A percentile compares a stretch with the other conserved stretches of the same genome.
phyloP scores from a whole-genome alignment of 2,797 vertebrate genomes.

The Pempheris klunzingeri region DNA sequence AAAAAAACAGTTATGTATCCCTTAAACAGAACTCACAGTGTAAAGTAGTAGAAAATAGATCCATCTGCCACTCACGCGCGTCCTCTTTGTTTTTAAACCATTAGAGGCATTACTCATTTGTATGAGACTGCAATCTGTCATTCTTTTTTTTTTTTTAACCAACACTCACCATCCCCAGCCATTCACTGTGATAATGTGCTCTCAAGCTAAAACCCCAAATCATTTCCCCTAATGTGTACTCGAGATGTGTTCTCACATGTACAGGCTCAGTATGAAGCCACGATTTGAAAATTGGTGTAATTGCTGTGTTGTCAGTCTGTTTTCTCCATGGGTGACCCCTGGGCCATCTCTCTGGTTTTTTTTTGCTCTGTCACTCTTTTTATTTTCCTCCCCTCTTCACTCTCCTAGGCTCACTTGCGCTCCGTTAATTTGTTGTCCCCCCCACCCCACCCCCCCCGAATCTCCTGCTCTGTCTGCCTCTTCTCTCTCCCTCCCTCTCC shows the following conservation, averaged over 20 bases:
- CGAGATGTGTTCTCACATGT: slow-evolving; percentile 45
- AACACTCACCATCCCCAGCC: slow-evolving; percentile 56
- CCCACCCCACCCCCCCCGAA: neutral
- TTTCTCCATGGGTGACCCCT: slow-evolving; percentile 62
- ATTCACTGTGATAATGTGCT: slow-evolving; percentile 72
- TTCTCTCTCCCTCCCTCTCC: slow-evolving; percentile 2
- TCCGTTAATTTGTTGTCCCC: slow-evolving; percentile 37
- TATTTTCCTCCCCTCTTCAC: slow-evolving; percentile 17
- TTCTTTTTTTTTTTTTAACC: slow-evolving; percentile 27
- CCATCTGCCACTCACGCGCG: slow-evolving; percentile 51
- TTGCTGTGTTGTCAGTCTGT: slow-evolving; percentile 63
- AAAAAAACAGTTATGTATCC: slow-evolving; percentile 45
- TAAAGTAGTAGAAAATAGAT: slow-evolving; percentile 35
- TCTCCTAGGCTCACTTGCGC: slow-evolving; percentile 39
- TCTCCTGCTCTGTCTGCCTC: slow-evolving; percentile 3
- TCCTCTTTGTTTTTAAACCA: slow-evolving; percentile 62
- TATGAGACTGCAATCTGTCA: slow-evolving; percentile 35
- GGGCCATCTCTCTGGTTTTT: slow-evolving; percentile 29
- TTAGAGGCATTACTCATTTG: slow-evolving; percentile 61
- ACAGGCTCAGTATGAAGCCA: slow-evolving; percentile 47
- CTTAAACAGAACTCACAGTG: slow-evolving; percentile 36
- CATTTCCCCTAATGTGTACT: slow-evolving; percentile 58
- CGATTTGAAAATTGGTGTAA: slow-evolving; percentile 74
- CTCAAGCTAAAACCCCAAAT: slow-evolving; percentile 63
- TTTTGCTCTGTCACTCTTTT: slow-evolving; percentile 24